These are phyloP conservation scores for Brachymystax lenok DNA, from an alignment of 2,797 vertebrate genomes.

Conservation along the genomic window DNA sequence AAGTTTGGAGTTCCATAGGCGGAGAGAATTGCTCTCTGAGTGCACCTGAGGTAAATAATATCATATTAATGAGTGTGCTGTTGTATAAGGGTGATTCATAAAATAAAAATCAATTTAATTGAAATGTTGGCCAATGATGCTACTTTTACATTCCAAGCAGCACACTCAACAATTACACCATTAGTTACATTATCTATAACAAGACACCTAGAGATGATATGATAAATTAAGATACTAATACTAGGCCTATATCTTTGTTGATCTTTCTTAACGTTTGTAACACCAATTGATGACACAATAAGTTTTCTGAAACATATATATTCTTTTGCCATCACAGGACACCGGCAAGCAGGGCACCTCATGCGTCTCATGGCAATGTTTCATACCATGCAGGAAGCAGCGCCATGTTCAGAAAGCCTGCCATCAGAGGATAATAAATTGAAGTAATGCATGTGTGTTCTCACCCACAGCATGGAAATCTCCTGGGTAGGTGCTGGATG, in stretches of 20 bases:
- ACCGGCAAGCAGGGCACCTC: constrained; percentile 22
- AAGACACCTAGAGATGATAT: no score
- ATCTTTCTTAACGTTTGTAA: neutral
- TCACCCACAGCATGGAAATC: constrained; percentile 63
- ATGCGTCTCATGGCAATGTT: constrained; percentile 48
- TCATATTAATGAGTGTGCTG: neutral
- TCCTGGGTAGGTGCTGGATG: constrained; percentile 57
- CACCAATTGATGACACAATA: neutral
- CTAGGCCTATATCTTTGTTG: neutral
- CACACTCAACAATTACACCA: neutral
- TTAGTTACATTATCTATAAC: neutral
- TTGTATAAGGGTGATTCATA: neutral
- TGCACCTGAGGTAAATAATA: neutral
- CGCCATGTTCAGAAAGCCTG: constrained; percentile 61
- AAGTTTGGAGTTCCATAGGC: no score
- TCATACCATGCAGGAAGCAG: constrained; percentile 56
- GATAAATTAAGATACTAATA: no score
- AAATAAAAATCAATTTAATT: neutral
- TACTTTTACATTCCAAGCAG: neutral
- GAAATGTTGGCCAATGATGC: neutral
- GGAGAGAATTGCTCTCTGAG: neutral
- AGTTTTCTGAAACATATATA: constrained; percentile 32
- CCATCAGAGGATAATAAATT: constrained; percentile 75
- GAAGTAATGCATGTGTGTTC: constrained; percentile 72
- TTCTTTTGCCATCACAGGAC: constrained; percentile 46